Conservation (phyloP, 2,113 vertebrate genomes). For the Cochlearius cochlearius region DNA sequence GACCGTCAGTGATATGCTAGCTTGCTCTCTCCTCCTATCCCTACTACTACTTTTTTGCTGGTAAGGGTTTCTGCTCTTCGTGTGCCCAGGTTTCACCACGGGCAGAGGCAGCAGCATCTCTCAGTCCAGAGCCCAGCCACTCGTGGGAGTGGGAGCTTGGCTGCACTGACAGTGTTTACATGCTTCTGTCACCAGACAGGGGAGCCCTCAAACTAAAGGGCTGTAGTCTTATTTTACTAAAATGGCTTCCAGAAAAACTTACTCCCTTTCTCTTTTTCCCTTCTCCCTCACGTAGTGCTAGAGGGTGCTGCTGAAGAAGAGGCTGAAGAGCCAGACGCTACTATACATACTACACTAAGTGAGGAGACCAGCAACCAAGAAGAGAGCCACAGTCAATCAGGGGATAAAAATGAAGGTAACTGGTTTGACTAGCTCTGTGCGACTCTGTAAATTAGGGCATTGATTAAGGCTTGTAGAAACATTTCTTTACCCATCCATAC, state of each 20-base stretch:
- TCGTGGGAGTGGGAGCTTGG: rapidly evolving
- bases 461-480: not conserved
- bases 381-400: constrained; percentile 15
- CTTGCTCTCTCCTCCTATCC: not conserved
- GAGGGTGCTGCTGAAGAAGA: constrained; percentile 61
- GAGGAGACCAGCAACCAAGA: constrained; percentile 31
- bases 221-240: not conserved
- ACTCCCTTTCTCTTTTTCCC: not conserved
- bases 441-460: not conserved
- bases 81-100: not conserved
- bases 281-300: constrained; percentile 34
- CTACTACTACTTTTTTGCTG: not conserved
- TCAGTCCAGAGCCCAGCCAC: not conserved
- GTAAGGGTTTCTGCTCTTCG: not conserved
- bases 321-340: constrained; percentile 32
- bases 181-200: not conserved
- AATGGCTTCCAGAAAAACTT: not conserved
- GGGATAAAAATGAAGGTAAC: constrained; percentile 78
- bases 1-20: not conserved
- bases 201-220: not conserved
- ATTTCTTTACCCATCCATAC: not conserved
- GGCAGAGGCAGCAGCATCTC: not conserved
- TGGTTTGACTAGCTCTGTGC: not conserved
- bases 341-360: not conserved
- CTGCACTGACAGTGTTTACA: not conserved